phyloP scores from a whole-genome alignment of 2,888 invertebrate species.

The Cosmorhoe ocellata region DNA sequence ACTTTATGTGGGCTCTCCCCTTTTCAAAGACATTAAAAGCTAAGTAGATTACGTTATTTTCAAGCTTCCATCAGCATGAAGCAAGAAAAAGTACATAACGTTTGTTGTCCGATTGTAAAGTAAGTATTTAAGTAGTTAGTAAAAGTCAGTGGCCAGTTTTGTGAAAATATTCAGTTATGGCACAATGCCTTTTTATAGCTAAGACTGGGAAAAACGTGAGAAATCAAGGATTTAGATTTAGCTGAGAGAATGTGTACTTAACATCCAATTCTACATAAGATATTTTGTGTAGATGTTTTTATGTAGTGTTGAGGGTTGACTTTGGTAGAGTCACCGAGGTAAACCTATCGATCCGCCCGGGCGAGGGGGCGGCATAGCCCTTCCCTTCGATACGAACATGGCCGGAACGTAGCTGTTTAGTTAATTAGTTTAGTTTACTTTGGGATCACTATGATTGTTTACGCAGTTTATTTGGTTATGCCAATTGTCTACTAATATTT shows the following conservation, averaged over 20 bases:
- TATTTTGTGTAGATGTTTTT: no score
- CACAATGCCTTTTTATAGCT: no score
- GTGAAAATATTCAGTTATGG: no score
- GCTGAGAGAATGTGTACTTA: no score
- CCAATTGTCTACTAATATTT: no score
- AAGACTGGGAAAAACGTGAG: no score
- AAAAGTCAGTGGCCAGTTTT: no score
- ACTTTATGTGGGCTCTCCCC: conserved; percentile 40
- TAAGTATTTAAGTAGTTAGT: no score
- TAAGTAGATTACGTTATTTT: conserved; percentile 19
- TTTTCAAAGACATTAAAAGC: conserved; percentile 21
- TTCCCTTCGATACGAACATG: conserved; percentile 6
- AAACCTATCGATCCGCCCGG: conserved; percentile 32
- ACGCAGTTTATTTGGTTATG: background rate
- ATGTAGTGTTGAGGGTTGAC: background rate
- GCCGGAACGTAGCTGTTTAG: conserved; percentile 12
- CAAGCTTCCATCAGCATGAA: conserved; percentile 1
- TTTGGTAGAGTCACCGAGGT: background rate
- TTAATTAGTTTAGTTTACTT: conserved; percentile 13
- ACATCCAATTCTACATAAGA: no score
- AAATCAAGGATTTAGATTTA: no score
- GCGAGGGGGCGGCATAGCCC: conserved; percentile 10
- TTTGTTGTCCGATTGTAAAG: no score
- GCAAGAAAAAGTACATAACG: no score
- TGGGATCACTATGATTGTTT: conserved; percentile 1